These are phyloP conservation scores for Timema podura DNA, from an alignment of 2,888 invertebrate species.

Conservation along the genomic window DNA sequence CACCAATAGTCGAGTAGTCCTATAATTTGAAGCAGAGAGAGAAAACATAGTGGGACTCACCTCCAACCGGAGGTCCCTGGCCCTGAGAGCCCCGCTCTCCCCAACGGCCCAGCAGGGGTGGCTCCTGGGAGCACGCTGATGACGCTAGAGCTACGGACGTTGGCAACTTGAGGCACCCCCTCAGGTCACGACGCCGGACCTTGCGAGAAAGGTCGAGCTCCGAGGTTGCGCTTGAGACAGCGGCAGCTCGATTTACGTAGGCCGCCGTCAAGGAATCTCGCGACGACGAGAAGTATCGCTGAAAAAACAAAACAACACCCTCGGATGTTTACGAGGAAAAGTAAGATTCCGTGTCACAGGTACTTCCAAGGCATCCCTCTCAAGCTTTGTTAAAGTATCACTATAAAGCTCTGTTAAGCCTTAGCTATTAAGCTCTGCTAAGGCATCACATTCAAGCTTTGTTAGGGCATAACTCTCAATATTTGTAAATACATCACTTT, in stretches of 20 bases:
- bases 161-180: slow-evolving; percentile 61
- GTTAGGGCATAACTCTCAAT: no score
- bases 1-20: no score
- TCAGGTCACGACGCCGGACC: slow-evolving; percentile 60
- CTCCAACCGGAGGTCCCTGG: slow-evolving; percentile 50
- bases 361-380: no score
- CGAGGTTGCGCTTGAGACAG: slow-evolving; percentile 62
- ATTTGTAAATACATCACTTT: no score
- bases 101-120: slow-evolving; percentile 57
- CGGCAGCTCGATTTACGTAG: slow-evolving; percentile 60
- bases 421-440: no score
- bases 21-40: background rate
- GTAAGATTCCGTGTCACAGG: background rate
- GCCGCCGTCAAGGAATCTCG: slow-evolving; percentile 70
- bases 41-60: slow-evolving; percentile 26
- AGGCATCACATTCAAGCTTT: no score
- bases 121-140: slow-evolving; percentile 66
- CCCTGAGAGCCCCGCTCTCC: slow-evolving; percentile 38
- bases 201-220: slow-evolving; percentile 74
- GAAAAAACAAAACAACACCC: slow-evolving; percentile 42
- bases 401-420: no score
- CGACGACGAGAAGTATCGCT: slow-evolving; percentile 66
- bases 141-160: slow-evolving; percentile 54
- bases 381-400: no score
- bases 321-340: background rate